Evolutionary conservation across 2,113 vertebrate species (phyloP), one percentile per base, ranked within the genome.

Genomic region (Chinchilla lanigera): DNA sequence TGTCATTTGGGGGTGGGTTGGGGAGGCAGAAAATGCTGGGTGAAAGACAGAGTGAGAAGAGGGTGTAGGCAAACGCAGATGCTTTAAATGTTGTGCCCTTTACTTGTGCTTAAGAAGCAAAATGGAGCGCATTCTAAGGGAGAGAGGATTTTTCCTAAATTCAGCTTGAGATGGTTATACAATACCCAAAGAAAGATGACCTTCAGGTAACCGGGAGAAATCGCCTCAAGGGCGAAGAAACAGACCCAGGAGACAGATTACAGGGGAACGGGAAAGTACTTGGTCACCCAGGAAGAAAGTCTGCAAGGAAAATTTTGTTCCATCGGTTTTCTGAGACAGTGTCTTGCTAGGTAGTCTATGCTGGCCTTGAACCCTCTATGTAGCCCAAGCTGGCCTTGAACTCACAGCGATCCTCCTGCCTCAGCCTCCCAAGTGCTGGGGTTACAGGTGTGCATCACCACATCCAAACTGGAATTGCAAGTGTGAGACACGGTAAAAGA

Each of bases 171-270:
- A 67, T 88, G 78, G 52, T 38, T 90, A 41, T 24, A 63, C 22
- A 71, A n/a, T 89, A 89, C 58, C 78, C 65, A 63, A 67, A 56
- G 50, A 86, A 96, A 89, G 89, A 89, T 44, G 90, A 93, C 90
- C 47, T 97, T 94, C 54, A 88, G 81, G 71, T 44, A 86, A 89
- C 5, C 89, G 92, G 58, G 41, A 92, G 85, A 86, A 77, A 88
- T 30, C 81, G 90, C 54, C 83, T 97, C 75, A 35, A 86, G 87
- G 84, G 86, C 1, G 2, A 97, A 91, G 78, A 94, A 87, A 87
- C 28, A 86, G 47, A 90, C 35, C 47, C 28, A n/a, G 77, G 17
- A 95, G 47, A 78, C 9, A 47, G 41, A 56, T 30, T 73, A 24
- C 5, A 8, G 2, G 44, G 77, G 63, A 92, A 67, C 4, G 1